Conservation (phyloP, 1,140 invertebrate genomes). For the Parapsyche elsis region DNA sequence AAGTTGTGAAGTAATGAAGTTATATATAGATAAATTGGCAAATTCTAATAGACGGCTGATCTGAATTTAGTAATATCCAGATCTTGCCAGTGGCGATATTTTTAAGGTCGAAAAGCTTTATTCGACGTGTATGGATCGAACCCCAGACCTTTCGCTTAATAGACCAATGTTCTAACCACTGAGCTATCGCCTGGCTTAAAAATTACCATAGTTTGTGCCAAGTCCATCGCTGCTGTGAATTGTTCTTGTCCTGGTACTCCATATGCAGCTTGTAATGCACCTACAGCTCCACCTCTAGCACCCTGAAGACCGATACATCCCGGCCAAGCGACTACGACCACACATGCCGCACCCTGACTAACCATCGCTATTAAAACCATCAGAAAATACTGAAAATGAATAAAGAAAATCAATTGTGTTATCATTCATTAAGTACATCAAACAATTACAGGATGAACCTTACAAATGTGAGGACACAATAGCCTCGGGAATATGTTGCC, state of each 20-base stretch:
- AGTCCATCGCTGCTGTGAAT: constrained; percentile 84
- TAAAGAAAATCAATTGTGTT: not conserved
- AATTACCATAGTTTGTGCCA: constrained; percentile 65
- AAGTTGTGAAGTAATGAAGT: too few relatives aligned
- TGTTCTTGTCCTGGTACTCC: constrained; percentile 76
- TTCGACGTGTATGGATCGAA: too few relatives aligned
- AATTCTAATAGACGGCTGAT: constrained; percentile 4
- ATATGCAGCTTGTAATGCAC: constrained; percentile 79
- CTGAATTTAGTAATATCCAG: too few relatives aligned
- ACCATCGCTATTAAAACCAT: constrained; percentile 76
- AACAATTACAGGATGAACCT: constrained; percentile 58
- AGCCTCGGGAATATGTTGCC: constrained; percentile 79
- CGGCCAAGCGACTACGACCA: constrained; percentile 81
- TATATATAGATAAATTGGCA: too few relatives aligned
- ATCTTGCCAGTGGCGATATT: too few relatives aligned
- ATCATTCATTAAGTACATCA: not conserved
- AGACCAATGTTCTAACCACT: too few relatives aligned
- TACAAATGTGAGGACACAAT: constrained; percentile 76
- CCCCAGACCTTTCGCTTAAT: too few relatives aligned
- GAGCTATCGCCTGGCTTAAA: not conserved
- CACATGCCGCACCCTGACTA: constrained; percentile 77
- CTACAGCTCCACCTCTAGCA: constrained; percentile 73
- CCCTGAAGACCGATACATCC: constrained; percentile 79
- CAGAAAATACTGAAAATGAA: constrained; percentile 76
- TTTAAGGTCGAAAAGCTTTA: too few relatives aligned